Base-by-base conservation (phyloP, 2,888 invertebrate genomes). In the Chorisops tibialis region DNA sequence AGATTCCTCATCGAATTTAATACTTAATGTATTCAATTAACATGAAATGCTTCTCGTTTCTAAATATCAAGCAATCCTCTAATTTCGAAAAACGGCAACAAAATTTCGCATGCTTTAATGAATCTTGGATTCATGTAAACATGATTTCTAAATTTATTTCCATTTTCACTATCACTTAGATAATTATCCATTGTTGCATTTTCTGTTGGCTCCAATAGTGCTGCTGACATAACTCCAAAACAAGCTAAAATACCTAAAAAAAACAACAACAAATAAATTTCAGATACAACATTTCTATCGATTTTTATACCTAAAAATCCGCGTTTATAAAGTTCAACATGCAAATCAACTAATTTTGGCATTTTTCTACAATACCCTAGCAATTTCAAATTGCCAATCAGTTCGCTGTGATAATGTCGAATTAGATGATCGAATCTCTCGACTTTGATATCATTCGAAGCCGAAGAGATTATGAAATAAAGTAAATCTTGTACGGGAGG, bases 341-440 rank as follows among this genome's bases (percentile, higher is more conserved):
- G 75, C 12, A 77, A 67, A 16, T 77, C 73, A 41, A 67, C 67
- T 3, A 76, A 56, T 1, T 65, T 67, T 2, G 75, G 75, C 43
- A 72, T 5, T 1, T 61, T 1, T 52, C 70, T 72, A 2, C 63
- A 19, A 43, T 74, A 76, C 3, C 70, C 63, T 2, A 76, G 60
- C 0, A 73, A 19, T 14, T 67, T 66, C 0, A 76, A 65, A 61
- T 69, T 69, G 3, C 71, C 67, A 5, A 69, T 63, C 5, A 76
- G 64, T 38, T 70, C 67, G 11, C 65, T 65, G 16, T 77, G 75
- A 63, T 77, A 77, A 52, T 72, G 70, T 45, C 71, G 64, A 3
- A 77, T 61, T 22, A 76, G 74, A 50, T 67, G 70, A 59, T 77
- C 78, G 11, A 75, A 76, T 6, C 70, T 66, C n/a, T 70, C 70